Conservation (phyloP, 2,113 vertebrate species). For the Osmerus mordax region DNA sequence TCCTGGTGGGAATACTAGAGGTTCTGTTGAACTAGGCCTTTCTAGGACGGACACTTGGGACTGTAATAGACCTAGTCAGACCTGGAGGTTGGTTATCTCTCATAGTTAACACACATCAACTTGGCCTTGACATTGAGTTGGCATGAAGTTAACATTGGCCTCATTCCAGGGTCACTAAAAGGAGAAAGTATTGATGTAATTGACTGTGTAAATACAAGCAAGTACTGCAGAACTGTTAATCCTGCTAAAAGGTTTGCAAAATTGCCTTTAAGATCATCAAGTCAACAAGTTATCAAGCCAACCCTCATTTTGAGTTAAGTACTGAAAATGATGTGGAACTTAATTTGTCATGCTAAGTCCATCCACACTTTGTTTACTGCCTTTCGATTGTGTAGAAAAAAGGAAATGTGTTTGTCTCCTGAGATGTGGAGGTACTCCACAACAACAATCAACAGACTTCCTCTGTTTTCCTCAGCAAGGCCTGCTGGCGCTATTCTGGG, state of each 20-base stretch:
- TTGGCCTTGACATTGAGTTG: neutral
- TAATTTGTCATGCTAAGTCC: too few species aligned
- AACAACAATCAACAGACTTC: constrained; percentile 51
- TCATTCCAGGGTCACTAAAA: neutral
- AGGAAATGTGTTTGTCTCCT: constrained; percentile 17
- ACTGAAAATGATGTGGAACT: too few species aligned
- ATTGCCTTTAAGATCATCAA: too few species aligned
- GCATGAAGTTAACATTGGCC: neutral
- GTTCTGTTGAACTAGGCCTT: neutral
- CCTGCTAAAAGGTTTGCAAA: too few species aligned
- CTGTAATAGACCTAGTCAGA: neutral
- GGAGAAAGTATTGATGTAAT: neutral
- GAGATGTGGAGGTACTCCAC: constrained; percentile 10
- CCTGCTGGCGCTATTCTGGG: constrained; percentile 45
- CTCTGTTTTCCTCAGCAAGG: constrained; percentile 37
- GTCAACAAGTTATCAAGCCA: too few species aligned
- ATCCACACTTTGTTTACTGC: constrained; percentile 25
- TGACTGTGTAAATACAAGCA: too few species aligned
- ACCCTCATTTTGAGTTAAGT: too few species aligned
- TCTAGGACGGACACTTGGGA: neutral
- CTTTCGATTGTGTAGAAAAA: constrained; percentile 28
- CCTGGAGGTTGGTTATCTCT: neutral
- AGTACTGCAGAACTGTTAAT: too few species aligned
- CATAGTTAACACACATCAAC: neutral
- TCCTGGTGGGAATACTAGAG: neutral